Base-by-base conservation (phyloP, 53 echinoderm and acorn worm genomes). In the Astropecten irregularis region DNA sequence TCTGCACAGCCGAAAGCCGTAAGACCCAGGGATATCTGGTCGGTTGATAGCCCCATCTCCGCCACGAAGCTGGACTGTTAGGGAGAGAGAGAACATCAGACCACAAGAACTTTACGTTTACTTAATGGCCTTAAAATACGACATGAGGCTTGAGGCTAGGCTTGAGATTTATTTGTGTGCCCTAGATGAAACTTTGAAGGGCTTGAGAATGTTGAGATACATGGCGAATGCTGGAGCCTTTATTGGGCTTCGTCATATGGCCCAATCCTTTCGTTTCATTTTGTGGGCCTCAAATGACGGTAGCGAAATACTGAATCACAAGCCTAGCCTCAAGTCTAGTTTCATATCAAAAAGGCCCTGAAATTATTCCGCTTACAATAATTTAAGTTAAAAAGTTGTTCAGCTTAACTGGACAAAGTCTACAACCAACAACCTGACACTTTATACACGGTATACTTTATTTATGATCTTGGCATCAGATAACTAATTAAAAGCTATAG, bases 51-150 rank as follows among this genome's bases (percentile, higher is more conserved):
- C 26, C 39, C 44, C 23, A 20, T 30, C 15, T 28, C 14, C 22
- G 22, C 46, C 48, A 68, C 6, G 28, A 68, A 68, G 4, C 68
- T 68, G n/a, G 68, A 68, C 68, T 68, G 68, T 20, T 25, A 10
- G 37, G 26, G 23, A 18, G 40, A 11, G 23, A 42, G 40, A 44
- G 15, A 19, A 40, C 9, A 16, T n/a, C n/a, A n/a, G 32, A 9
- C 46, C 7, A 44, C 7, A 13, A 44, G 13, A 9, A 13, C 7
- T 44, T 9, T 44, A 44, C 7, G 13, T 9, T 7, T 9, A 13
- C 29, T 18, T 30, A 32, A 32, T 61, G 18, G 29, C 6, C 29
- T 16, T 0, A 13, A 15, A 31, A 23, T 15, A 13, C 30, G 4
- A 4, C 10, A 56, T 22, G 28, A 14, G 28, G 4, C 4, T n/a